Evolutionary conservation across 1,140 invertebrate species (phyloP).

Genomic region (Anoplolepis gracilipes): DNA sequence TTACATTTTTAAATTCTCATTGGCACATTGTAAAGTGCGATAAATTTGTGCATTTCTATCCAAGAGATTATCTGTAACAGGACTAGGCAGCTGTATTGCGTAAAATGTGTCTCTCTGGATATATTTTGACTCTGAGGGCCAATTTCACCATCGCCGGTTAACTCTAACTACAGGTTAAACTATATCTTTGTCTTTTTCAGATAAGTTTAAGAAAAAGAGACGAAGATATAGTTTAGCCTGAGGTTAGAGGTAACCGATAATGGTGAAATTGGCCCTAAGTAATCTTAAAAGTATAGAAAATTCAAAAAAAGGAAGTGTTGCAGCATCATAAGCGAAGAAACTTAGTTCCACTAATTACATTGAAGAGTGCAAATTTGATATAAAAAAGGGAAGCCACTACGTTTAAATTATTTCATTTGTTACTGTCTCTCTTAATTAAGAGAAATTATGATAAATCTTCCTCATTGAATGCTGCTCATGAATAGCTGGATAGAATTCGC

Average conservation of each 20-base stretch:
- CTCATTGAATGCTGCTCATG: conserved; percentile 8
- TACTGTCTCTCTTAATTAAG: neutral
- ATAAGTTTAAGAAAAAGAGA: too few species aligned
- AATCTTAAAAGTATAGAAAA: conserved; percentile 36
- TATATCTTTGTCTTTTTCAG: too few species aligned
- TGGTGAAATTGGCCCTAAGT: too few species aligned
- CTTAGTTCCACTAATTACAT: neutral
- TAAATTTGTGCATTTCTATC: conserved; percentile 57
- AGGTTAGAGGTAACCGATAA: too few species aligned
- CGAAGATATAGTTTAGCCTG: too few species aligned
- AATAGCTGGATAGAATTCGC: conserved; percentile 49
- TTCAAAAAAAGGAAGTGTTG: conserved; percentile 25
- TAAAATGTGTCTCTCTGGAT: neutral
- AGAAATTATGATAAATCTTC: neutral
- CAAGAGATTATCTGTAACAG: conserved; percentile 22
- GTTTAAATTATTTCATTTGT: neutral
- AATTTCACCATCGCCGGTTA: too few species aligned
- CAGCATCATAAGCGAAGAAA: neutral
- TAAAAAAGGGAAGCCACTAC: conserved; percentile 26
- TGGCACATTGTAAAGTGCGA: conserved; percentile 60
- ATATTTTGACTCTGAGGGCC: conserved; percentile 10
- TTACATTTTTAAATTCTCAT: conserved; percentile 48
- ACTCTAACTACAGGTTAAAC: too few species aligned
- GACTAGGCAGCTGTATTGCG: neutral
- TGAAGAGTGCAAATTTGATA: conserved; percentile 6